Conservation (phyloP, 2,888 invertebrate species). For the Emesis russula region DNA sequence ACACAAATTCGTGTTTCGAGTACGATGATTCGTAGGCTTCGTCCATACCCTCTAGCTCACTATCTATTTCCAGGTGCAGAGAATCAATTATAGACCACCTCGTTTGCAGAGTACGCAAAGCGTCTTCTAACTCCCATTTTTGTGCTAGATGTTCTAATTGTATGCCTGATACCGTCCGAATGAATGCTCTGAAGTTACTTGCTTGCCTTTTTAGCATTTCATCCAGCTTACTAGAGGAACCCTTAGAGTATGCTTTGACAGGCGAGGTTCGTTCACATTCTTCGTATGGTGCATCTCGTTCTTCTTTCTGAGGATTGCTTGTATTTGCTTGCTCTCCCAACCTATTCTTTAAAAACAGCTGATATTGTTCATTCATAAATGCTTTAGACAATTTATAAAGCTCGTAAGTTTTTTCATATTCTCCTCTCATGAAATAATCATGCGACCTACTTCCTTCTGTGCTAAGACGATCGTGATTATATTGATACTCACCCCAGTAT, state of each 20-base stretch:
- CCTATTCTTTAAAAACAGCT: background rate
- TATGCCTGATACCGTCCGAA: background rate
- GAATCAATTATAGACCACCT: conserved; percentile 6
- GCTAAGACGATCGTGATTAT: background rate
- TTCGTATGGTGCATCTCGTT: background rate
- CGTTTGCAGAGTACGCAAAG: background rate
- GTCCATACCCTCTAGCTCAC: conserved; percentile 63
- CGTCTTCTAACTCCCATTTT: conserved; percentile 32
- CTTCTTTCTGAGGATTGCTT: background rate
- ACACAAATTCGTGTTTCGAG: conserved; percentile 61
- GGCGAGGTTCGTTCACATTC: background rate
- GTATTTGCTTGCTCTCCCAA: background rate
- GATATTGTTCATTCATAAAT: background rate
- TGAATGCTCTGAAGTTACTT: conserved; percentile 30
- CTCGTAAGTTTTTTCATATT: background rate
- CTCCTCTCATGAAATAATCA: background rate
- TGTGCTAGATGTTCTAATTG: conserved; percentile 4
- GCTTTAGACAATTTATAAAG: background rate
- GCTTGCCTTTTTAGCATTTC: conserved; percentile 22
- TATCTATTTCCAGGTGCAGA: conserved; percentile 76
- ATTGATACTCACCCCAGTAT: background rate
- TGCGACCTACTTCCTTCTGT: background rate
- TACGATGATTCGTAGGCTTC: conserved; percentile 67
- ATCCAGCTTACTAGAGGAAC: conserved; percentile 14
- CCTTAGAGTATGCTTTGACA: background rate